Conservation (phyloP, 2,888 invertebrate genomes). For the Cyclophora punctaria region DNA sequence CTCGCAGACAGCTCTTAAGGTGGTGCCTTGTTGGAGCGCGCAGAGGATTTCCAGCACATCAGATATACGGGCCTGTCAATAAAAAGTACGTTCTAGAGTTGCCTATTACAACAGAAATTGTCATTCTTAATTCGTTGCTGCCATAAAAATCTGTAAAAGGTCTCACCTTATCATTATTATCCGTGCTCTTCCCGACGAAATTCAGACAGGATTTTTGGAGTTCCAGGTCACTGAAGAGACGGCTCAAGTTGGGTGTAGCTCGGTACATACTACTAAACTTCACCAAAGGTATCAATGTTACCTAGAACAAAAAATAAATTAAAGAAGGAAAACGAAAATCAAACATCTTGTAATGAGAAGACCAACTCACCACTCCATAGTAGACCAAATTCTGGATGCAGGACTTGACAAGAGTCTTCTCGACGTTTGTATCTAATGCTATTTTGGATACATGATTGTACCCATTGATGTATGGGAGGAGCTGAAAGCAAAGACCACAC, state of each 20-base stretch:
- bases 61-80: conserved; percentile 38
- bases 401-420: conserved; percentile 94
- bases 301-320: conserved; percentile 36
- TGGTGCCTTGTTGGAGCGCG: conserved; percentile 61
- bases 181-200: conserved; percentile 50
- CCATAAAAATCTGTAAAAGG: background rate
- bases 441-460: conserved; percentile 94
- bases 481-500: conserved; percentile 52
- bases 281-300: conserved; percentile 84
- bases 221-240: conserved; percentile 78
- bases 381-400: conserved; percentile 94
- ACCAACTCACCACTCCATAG: conserved; percentile 76
- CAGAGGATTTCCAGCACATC: conserved; percentile 51
- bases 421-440: conserved; percentile 92
- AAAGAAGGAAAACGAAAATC: background rate
- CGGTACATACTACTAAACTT: conserved; percentile 92
- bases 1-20: conserved; percentile 56
- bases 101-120: too few species aligned
- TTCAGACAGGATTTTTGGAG: conserved; percentile 82
- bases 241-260: conserved; percentile 82
- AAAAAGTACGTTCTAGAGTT: too few species aligned
- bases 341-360: too few species aligned
- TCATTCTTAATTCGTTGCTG: too few species aligned
- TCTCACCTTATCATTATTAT: conserved; percentile 43
- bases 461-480: conserved; percentile 91